Base-by-base conservation (phyloP, 2,888 invertebrate genomes). In the Proisotoma minuta region DNA sequence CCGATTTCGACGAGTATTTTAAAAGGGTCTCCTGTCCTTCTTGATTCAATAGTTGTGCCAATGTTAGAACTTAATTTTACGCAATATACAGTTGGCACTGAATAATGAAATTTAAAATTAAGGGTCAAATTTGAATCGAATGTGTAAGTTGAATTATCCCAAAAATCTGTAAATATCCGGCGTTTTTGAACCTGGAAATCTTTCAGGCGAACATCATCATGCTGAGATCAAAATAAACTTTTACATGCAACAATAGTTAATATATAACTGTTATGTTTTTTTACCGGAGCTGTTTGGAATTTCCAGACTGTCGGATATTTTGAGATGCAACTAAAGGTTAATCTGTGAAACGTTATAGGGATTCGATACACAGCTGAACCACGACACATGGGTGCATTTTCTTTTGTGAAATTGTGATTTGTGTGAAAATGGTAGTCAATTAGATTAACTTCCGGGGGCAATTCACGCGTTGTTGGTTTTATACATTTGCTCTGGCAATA, bases 241-340 rank as follows among this genome's bases (percentile, higher is more conserved):
- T n/a, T n/a, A n/a, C n/a, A n/a, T n/a, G n/a, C n/a, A n/a, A n/a
- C n/a, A n/a, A n/a, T n/a, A n/a, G n/a, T n/a, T n/a, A n/a, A n/a
- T n/a, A n/a, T n/a, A n/a, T n/a, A n/a, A n/a, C n/a, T n/a, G n/a
- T n/a, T n/a, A n/a, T n/a, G n/a, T n/a, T n/a, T n/a, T 15, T 3
- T 20, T 52, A 52, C 52, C 20, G 52, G 52, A 12, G 52, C 4
- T 4, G 52, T 52, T 12, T 4, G n/a, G n/a, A 52, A 52, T 27
- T 52, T 52, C 52, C 52, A 52, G 20, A 22, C 18, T 24, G 52
- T 52, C 3, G 52, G 28, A 28, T 52, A 52, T 3, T 4, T 28
- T 8, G 52, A 12, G 2, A 10, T 26, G 20, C 52, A 52, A 52
- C 8, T 28, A 18, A 52, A 52, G 5, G 18, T n/a, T n/a, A 52